phyloP scores from a whole-genome alignment of 37 sponge, comb jelly and placozoan species.

The Chondrilla cf. caribensis region DNA sequence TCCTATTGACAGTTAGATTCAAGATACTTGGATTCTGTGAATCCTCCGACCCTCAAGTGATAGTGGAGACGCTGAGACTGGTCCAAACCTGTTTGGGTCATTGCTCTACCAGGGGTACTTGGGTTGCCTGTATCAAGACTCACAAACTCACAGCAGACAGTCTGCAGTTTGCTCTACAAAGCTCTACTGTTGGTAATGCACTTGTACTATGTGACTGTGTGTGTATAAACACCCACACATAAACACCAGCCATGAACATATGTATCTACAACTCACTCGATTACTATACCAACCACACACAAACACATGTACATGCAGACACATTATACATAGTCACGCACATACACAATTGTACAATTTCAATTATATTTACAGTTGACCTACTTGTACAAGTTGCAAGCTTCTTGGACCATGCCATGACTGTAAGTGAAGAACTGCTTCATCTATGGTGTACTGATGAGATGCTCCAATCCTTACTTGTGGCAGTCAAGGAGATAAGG shows the following conservation, averaged over 20 bases:
- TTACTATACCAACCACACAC: no score
- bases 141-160: background rate
- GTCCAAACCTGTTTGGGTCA: constrained; percentile 24
- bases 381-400: constrained; percentile 2
- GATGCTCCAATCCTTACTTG: constrained; percentile 1
- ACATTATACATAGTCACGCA: no score
- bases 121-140: background rate
- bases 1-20: background rate
- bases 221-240: no score
- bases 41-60: background rate
- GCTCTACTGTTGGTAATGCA: constrained; percentile 24
- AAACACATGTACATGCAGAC: no score
- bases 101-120: background rate
- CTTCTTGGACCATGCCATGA: constrained; percentile 18
- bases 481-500: constrained; percentile 28
- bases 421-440: background rate
- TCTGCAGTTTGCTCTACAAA: constrained; percentile 20
- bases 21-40: background rate
- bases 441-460: constrained; percentile 13
- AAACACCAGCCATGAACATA: no score
- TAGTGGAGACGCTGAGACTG: background rate
- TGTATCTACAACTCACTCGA: no score
- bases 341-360: no score
- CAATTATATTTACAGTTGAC: constrained; percentile 19
- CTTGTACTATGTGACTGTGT: no score